phyloP scores from a whole-genome alignment of 2,113 vertebrate genomes.

The Ploceus nigricollis region DNA sequence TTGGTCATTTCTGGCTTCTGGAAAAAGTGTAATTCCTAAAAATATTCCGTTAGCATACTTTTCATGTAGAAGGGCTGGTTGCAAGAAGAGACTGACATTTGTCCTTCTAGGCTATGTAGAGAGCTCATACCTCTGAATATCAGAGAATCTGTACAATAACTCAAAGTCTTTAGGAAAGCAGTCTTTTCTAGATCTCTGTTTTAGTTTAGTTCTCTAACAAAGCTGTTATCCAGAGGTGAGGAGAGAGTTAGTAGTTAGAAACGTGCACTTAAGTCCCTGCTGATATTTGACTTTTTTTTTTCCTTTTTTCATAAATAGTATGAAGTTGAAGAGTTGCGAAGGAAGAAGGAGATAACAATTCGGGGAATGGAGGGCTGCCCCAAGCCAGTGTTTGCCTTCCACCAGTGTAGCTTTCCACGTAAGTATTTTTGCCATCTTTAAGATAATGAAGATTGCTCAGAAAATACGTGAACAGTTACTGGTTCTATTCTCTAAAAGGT shows the following conservation, averaged over 20 bases:
- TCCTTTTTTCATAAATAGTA: constrained; percentile 67
- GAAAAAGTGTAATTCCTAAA: not conserved
- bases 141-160: not conserved
- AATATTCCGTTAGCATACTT: not conserved
- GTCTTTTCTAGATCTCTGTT: not conserved
- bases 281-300: not conserved
- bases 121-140: not conserved
- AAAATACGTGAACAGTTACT: not conserved
- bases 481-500: not conserved
- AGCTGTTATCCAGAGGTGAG: not conserved
- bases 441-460: not conserved
- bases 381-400: constrained; percentile 86
- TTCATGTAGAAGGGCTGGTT: not conserved
- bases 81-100: not conserved
- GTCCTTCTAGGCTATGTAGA: not conserved
- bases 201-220: not conserved
- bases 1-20: not conserved
- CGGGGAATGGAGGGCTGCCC: constrained; percentile 88
- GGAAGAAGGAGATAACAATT: constrained; percentile 93
- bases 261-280: accelerated
- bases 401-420: constrained; percentile 95
- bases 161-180: not conserved
- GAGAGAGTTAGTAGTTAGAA: not conserved
- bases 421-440: constrained; percentile 61
- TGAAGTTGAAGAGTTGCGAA: constrained; percentile 88